A percentile compares a stretch with the other conserved stretches of the same genome.
These are phyloP conservation scores for Melipona beecheii DNA, from an alignment of 2,888 invertebrate genomes.

Conservation along the genomic window DNA sequence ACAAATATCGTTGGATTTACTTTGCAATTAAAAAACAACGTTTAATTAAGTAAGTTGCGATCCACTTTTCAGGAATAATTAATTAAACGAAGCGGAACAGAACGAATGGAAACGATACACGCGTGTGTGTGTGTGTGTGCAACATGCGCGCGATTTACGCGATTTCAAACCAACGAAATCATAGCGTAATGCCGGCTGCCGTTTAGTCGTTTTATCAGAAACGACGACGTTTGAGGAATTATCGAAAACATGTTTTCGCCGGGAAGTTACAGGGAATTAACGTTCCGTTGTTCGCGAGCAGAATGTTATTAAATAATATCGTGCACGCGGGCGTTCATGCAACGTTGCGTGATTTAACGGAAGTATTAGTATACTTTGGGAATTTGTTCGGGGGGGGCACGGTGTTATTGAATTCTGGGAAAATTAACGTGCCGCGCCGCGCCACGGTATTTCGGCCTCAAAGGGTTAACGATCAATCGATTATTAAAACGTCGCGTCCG, in stretches of 20 bases:
- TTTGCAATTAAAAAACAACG: too few species aligned
- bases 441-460: background rate
- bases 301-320: slow-evolving; percentile 28
- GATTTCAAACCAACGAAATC: background rate
- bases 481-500: background rate
- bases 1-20: background rate
- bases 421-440: background rate
- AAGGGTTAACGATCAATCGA: background rate
- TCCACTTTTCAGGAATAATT: background rate
- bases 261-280: slow-evolving; percentile 1
- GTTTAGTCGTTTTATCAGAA: background rate
- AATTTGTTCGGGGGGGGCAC: background rate
- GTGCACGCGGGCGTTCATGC: background rate
- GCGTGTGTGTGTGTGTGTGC: too few species aligned
- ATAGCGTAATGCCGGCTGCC: background rate
- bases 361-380: slow-evolving; percentile 13
- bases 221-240: background rate
- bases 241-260: slow-evolving; percentile 3
- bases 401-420: slow-evolving; percentile 16
- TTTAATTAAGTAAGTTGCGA: too few species aligned
- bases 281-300: background rate
- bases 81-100: background rate
- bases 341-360: slow-evolving; percentile 33
- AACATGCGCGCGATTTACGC: background rate
- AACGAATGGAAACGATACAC: slow-evolving; percentile 6